Evolutionary conservation across 1,140 invertebrate species (phyloP).

Genomic region (Rhyzopertha dominica): DNA sequence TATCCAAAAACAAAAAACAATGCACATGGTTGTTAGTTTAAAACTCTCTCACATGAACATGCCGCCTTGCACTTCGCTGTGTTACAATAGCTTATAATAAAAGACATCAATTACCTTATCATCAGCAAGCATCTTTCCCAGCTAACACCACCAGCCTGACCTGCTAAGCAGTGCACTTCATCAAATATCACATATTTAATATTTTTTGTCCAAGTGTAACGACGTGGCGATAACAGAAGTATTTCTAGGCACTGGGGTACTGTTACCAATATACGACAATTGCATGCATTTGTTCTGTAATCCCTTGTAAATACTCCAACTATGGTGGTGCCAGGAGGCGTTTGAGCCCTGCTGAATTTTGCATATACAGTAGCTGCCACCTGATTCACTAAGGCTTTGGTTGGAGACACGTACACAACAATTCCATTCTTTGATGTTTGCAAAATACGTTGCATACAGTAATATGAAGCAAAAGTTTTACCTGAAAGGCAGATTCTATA

Average conservation of each 20-base stretch:
- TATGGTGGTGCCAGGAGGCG: slow-evolving; percentile 18
- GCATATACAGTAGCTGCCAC: slow-evolving; percentile 26
- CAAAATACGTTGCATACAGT: slow-evolving; percentile 30
- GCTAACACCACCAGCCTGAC: slow-evolving; percentile 14
- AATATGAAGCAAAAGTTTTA: slow-evolving; percentile 32
- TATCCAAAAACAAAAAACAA: too few relatives aligned
- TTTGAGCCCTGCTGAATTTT: slow-evolving; percentile 19
- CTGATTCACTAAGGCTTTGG: slow-evolving; percentile 31
- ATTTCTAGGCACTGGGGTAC: slow-evolving; percentile 28
- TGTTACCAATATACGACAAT: slow-evolving; percentile 24
- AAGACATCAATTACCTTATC: too few relatives aligned
- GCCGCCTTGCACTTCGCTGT: too few relatives aligned
- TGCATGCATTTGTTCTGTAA: slow-evolving; percentile 18
- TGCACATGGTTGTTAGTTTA: too few relatives aligned
- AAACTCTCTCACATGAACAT: too few relatives aligned
- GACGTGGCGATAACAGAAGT: slow-evolving; percentile 22
- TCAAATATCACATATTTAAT: slow-evolving; percentile 28
- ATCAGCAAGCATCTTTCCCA: slow-evolving; percentile 25
- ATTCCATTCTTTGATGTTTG: slow-evolving; percentile 21
- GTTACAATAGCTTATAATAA: too few relatives aligned
- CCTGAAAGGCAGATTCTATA: too few relatives aligned
- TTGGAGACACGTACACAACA: slow-evolving; percentile 29
- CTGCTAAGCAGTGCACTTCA: slow-evolving; percentile 29
- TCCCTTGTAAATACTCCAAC: slow-evolving; percentile 27
- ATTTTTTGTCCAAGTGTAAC: slow-evolving; percentile 19